Conservation (phyloP, 2,888 invertebrate species). For the Hemicrepidius hirtus region DNA sequence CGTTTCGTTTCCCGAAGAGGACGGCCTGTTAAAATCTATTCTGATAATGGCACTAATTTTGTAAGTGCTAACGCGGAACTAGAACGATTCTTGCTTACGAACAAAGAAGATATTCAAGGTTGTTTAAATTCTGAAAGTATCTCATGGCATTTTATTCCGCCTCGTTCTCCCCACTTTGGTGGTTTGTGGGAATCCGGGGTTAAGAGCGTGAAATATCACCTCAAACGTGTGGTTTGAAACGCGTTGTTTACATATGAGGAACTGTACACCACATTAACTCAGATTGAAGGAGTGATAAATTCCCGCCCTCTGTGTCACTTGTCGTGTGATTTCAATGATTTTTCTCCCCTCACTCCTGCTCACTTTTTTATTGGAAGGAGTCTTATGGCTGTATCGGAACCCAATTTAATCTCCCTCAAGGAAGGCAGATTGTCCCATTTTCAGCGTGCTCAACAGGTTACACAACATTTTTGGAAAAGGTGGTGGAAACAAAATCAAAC, state of each 20-base stretch:
- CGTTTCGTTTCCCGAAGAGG: too few species aligned
- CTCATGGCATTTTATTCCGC: slow-evolving; percentile 61
- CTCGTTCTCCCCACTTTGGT: slow-evolving; percentile 57
- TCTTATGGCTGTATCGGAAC: slow-evolving; percentile 52
- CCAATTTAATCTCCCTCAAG: slow-evolving; percentile 37
- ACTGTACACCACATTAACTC: slow-evolving; percentile 57
- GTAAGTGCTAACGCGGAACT: slow-evolving; percentile 61
- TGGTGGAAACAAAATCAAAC: slow-evolving; percentile 33
- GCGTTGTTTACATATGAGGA: slow-evolving; percentile 55
- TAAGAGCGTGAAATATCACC: slow-evolving; percentile 59
- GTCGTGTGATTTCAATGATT: slow-evolving; percentile 56
- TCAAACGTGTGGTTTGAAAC: slow-evolving; percentile 54
- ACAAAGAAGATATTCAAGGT: slow-evolving; percentile 9
- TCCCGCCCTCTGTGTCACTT: slow-evolving; percentile 59
- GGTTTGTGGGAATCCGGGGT: slow-evolving; percentile 63
- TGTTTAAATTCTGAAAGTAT: slow-evolving; percentile 24
- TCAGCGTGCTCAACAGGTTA: slow-evolving; percentile 52
- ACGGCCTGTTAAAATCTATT: slow-evolving; percentile 55
- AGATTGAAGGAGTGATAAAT: slow-evolving; percentile 62
- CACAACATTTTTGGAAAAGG: slow-evolving; percentile 52
- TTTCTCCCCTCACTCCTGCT: too few species aligned
- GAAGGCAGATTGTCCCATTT: slow-evolving; percentile 48
- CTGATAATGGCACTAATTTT: slow-evolving; percentile 64
- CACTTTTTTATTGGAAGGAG: slow-evolving; percentile 58
- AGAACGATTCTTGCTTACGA: slow-evolving; percentile 25